These are phyloP conservation scores for Nemapogon koenigi DNA, from an alignment of 2,888 invertebrate species.

Conservation along the genomic window DNA sequence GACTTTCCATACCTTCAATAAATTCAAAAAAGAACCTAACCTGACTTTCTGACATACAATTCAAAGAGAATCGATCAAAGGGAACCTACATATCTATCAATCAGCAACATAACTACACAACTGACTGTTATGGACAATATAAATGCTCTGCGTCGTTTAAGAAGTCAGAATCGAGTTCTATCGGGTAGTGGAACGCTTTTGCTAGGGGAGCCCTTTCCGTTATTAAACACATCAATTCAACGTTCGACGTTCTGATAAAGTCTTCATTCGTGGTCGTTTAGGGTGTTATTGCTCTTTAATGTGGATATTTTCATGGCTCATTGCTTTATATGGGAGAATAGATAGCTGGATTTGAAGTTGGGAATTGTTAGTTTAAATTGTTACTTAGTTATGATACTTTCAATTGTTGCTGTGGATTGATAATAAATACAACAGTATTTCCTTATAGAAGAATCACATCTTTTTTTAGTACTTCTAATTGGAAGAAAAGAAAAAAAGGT, in stretches of 20 bases:
- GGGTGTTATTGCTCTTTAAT: conserved; percentile 36
- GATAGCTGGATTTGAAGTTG: too few species aligned
- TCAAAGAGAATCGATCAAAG: neutral
- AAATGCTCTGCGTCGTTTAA: conserved; percentile 30
- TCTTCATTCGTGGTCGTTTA: conserved; percentile 40
- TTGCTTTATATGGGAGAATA: too few species aligned
- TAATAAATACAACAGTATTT: too few species aligned
- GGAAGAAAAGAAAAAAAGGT: too few species aligned
- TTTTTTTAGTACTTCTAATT: too few species aligned
- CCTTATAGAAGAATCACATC: too few species aligned
- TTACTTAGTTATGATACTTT: too few species aligned
- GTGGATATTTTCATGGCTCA: too few species aligned
- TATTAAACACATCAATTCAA: conserved; percentile 53
- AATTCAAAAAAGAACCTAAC: too few species aligned
- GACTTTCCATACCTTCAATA: too few species aligned
- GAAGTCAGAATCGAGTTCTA: conserved; percentile 41
- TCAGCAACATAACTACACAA: neutral
- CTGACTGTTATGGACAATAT: conserved; percentile 6
- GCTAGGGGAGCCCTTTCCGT: conserved; percentile 32
- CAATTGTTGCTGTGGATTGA: too few species aligned
- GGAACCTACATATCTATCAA: neutral
- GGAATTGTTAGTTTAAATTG: too few species aligned
- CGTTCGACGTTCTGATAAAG: conserved; percentile 39
- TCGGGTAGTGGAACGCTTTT: conserved; percentile 37
- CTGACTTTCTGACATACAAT: neutral